Percentiles rank a stretch among this genome's conserved stretches.
Conservation (phyloP, 2,888 invertebrate species). For the Melanostoma mellinum region DNA sequence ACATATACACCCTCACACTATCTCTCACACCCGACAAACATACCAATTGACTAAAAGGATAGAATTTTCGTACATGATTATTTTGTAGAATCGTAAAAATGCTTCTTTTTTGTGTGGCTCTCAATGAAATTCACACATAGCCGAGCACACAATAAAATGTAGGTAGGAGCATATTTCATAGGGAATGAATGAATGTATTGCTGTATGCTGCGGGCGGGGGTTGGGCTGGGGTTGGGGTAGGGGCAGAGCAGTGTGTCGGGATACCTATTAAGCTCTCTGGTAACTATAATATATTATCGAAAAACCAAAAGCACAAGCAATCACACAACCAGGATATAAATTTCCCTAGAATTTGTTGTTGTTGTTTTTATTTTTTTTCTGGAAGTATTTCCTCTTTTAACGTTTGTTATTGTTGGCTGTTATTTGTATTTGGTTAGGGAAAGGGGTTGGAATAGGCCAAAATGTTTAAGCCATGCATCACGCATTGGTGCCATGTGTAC, state of each 20-base stretch:
- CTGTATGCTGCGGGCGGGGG: constrained; percentile 28
- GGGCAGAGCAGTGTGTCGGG: constrained; percentile 40
- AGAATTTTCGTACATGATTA: constrained; percentile 73
- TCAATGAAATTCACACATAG: constrained; percentile 73
- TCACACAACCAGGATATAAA: constrained; percentile 75
- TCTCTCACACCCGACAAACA: constrained; percentile 14
- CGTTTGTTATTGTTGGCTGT: constrained; percentile 40
- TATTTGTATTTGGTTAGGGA: constrained; percentile 49
- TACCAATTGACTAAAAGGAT: constrained; percentile 73
- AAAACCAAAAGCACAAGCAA: constrained; percentile 74
- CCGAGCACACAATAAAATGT: constrained; percentile 62
- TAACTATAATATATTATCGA: constrained; percentile 73
- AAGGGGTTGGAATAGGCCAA: constrained; percentile 43
- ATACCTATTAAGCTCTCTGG: constrained; percentile 72
- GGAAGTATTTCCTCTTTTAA: background rate
- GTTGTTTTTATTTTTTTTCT: constrained; percentile 48
- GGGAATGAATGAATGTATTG: constrained; percentile 52
- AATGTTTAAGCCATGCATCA: constrained; percentile 47
- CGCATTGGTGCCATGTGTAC: constrained; percentile 49
- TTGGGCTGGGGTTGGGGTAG: background rate
- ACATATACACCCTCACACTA: constrained; percentile 29
- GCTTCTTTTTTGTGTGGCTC: constrained; percentile 67
- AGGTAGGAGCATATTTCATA: constrained; percentile 70
- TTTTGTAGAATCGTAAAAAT: constrained; percentile 72
- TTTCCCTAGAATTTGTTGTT: constrained; percentile 55